These are phyloP conservation scores for Heterodera schachtii DNA, from an alignment of 1,140 invertebrate genomes.

Conservation along the genomic window DNA sequence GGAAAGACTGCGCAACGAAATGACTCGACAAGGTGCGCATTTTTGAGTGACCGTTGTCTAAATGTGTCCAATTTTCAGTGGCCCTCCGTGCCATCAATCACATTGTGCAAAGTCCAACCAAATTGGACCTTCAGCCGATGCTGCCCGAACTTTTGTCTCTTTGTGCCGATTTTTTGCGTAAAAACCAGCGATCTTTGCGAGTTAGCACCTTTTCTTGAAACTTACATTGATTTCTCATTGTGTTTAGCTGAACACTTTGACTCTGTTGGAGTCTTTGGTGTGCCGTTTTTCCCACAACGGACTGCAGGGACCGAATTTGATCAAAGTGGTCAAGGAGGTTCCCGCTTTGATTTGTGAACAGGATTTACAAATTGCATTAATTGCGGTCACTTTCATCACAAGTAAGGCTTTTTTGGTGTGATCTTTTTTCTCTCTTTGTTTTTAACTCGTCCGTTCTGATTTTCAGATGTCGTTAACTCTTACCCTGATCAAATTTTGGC, in stretches of 20 bases:
- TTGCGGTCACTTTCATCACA: slow-evolving; percentile 70
- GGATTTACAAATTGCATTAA: slow-evolving; percentile 93
- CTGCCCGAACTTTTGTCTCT: slow-evolving; percentile 85
- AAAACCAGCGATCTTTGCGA: slow-evolving; percentile 87
- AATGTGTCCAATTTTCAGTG: slow-evolving; percentile 71
- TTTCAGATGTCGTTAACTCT: slow-evolving; percentile 41
- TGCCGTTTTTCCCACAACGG: slow-evolving; percentile 75
- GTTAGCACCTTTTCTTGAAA: slow-evolving; percentile 27
- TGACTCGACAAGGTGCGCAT: slow-evolving; percentile 74
- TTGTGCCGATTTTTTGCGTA: slow-evolving; percentile 87
- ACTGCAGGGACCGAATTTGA: slow-evolving; percentile 34
- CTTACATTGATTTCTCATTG: background rate
- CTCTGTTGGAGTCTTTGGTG: slow-evolving; percentile 84
- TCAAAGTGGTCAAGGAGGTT: slow-evolving; percentile 76
- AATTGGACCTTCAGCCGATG: slow-evolving; percentile 67
- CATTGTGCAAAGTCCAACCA: slow-evolving; percentile 71
- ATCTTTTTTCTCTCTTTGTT: too few species aligned
- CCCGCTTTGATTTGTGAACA: slow-evolving; percentile 86
- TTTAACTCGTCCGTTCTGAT: background rate
- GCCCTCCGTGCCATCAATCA: slow-evolving; percentile 80
- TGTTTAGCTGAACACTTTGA: slow-evolving; percentile 82
- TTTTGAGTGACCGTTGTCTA: background rate
- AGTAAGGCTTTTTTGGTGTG: slow-evolving; percentile 19
- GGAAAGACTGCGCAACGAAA: slow-evolving; percentile 91
- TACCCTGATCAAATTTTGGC: slow-evolving; percentile 43